phyloP scores from a whole-genome alignment of 2,888 invertebrate genomes.

The Coelopa pilipes region DNA sequence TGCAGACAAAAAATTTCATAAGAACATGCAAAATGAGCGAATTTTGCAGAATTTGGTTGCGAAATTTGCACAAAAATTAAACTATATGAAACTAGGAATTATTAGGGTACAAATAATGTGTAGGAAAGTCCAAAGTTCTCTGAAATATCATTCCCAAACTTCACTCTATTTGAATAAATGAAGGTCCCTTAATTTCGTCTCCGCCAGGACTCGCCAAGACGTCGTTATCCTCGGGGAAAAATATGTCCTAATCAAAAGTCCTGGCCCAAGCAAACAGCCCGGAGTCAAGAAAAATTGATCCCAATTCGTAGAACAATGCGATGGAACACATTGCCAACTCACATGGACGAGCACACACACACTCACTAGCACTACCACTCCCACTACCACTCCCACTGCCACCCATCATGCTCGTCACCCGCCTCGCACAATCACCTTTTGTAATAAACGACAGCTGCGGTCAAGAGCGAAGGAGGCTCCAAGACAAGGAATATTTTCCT shows the following conservation, averaged over 20 bases:
- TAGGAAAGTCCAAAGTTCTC: too few relatives aligned
- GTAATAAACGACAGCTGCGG: slow-evolving; percentile 58
- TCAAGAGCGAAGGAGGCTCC: slow-evolving; percentile 11
- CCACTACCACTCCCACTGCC: too few relatives aligned
- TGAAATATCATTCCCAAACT: too few relatives aligned
- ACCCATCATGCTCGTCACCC: neutral
- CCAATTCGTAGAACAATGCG: slow-evolving; percentile 2
- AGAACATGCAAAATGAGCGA: too few relatives aligned
- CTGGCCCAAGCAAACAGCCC: neutral
- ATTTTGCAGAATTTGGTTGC: too few relatives aligned
- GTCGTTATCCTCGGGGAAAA: neutral
- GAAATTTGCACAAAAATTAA: too few relatives aligned
- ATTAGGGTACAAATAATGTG: too few relatives aligned
- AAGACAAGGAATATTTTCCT: slow-evolving; percentile 51
- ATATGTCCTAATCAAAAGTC: neutral
- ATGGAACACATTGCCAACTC: slow-evolving; percentile 9
- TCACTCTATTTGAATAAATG: too few relatives aligned
- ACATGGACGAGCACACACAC: neutral
- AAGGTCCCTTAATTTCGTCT: too few relatives aligned
- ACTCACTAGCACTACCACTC: neutral
- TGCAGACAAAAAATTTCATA: too few relatives aligned
- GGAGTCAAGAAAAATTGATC: neutral
- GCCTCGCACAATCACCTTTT: neutral
- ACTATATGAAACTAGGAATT: too few relatives aligned
- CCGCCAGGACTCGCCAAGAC: neutral